A percentile compares a stretch with the other conserved stretches of the same genome.
These are phyloP conservation scores for Yponomeuta cagnagella DNA, from an alignment of 2,888 invertebrate species.

Conservation along the genomic window DNA sequence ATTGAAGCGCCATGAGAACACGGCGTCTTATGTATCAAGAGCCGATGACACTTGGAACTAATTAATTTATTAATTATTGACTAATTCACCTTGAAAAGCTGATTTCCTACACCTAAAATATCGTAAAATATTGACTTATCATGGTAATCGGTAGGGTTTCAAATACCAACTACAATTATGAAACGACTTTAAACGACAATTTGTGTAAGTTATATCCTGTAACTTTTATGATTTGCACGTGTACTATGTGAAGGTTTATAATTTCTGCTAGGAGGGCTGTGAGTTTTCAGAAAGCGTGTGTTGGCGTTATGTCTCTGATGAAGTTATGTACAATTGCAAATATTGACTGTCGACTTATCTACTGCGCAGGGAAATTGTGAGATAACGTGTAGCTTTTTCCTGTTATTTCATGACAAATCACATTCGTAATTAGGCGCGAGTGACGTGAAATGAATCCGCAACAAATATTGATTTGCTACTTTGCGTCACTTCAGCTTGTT, in stretches of 20 bases:
- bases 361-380: not conserved
- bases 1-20: not conserved
- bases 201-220: not conserved
- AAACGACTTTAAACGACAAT: not conserved
- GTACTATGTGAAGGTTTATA: not conserved
- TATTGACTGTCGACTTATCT: not conserved
- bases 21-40: not conserved
- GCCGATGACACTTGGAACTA: constrained; percentile 7
- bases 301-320: not conserved
- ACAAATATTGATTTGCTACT: not conserved
- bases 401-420: not conserved
- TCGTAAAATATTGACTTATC: not conserved
- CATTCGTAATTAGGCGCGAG: not conserved
- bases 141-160: constrained; percentile 5
- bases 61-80: constrained; percentile 14
- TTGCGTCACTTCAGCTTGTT: not conserved
- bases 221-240: not conserved
- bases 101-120: not conserved
- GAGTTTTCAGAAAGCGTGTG: not conserved
- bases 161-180: not conserved
- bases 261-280: not conserved
- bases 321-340: not conserved
- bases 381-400: not conserved
- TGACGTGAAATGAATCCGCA: not conserved
- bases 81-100: constrained; percentile 11